Conservation (phyloP, 2,888 invertebrate genomes). For the Drosophila suboccidentalis region DNA sequence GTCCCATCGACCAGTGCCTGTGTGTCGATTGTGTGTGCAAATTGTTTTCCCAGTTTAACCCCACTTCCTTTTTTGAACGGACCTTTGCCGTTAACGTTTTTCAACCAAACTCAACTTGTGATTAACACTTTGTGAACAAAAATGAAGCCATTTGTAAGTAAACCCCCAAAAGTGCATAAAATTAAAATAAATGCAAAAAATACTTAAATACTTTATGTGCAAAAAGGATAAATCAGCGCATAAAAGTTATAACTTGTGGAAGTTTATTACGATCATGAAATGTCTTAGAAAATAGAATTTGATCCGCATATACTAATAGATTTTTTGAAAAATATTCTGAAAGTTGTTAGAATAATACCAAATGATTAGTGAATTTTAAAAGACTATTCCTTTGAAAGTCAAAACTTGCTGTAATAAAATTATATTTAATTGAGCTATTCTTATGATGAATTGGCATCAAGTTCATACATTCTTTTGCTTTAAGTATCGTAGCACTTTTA, state of each 20-base stretch:
- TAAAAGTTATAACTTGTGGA: background rate
- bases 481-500: background rate
- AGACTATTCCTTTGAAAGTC: no score
- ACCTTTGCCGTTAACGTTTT: conserved; percentile 24
- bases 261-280: background rate
- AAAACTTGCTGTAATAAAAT: no score
- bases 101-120: conserved; percentile 69
- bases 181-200: background rate
- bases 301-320: background rate
- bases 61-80: conserved; percentile 38
- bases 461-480: background rate
- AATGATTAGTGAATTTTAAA: background rate
- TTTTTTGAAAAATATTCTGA: background rate
- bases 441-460: no score
- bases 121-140: conserved; percentile 58
- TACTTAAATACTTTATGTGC: background rate
- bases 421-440: no score
- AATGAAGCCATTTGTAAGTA: conserved; percentile 86
- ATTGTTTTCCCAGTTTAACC: conserved; percentile 49
- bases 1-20: conserved; percentile 61
- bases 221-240: conserved; percentile 8
- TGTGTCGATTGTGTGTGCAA: conserved; percentile 77
- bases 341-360: background rate
- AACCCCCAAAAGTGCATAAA: conserved; percentile 3
- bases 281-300: background rate